Percentiles rank a stretch among this genome's conserved stretches.
Conservation (phyloP, 2,113 vertebrate species). For the Ammodytes dubius region DNA sequence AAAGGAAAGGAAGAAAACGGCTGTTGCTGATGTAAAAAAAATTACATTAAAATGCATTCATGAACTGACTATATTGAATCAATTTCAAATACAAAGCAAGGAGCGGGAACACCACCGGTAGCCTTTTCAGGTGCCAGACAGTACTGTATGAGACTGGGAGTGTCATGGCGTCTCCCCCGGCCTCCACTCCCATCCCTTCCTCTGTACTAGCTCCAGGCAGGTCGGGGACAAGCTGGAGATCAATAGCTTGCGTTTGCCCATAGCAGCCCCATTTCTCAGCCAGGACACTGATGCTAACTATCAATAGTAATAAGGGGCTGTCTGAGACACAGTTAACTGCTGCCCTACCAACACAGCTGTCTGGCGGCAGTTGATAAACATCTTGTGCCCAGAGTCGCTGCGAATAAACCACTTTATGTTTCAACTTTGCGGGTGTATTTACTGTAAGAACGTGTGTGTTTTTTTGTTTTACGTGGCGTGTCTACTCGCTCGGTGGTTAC, state of each 20-base stretch:
- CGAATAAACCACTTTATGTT: slow-evolving; percentile 87
- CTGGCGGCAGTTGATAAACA: slow-evolving; percentile 87
- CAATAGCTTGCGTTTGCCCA: slow-evolving; percentile 87
- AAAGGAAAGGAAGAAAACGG: neutral
- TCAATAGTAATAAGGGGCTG: slow-evolving; percentile 89
- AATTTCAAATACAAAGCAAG: slow-evolving; percentile 8
- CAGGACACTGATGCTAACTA: slow-evolving; percentile 88
- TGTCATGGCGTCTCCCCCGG: slow-evolving; percentile 44
- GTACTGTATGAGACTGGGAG: slow-evolving; percentile 37
- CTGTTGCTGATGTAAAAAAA: neutral
- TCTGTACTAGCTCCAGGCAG: slow-evolving; percentile 73
- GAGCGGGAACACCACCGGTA: slow-evolving; percentile 34
- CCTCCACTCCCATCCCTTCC: slow-evolving; percentile 58
- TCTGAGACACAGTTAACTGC: slow-evolving; percentile 85
- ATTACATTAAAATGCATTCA: neutral
- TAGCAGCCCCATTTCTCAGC: slow-evolving; percentile 89
- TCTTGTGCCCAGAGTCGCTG: slow-evolving; percentile 81
- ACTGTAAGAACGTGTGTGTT: slow-evolving; percentile 72
- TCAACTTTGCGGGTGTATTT: slow-evolving; percentile 81
- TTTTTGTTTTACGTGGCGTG: slow-evolving; percentile 48
- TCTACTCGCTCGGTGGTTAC: slow-evolving; percentile 62
- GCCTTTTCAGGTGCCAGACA: slow-evolving; percentile 64
- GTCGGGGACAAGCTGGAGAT: slow-evolving; percentile 83
- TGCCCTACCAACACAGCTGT: slow-evolving; percentile 80
- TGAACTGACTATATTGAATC: neutral